A percentile compares a stretch with the other conserved stretches of the same genome.
Evolutionary conservation across 2,113 vertebrate genomes (phyloP).

Genomic region (Gulo gulo): DNA sequence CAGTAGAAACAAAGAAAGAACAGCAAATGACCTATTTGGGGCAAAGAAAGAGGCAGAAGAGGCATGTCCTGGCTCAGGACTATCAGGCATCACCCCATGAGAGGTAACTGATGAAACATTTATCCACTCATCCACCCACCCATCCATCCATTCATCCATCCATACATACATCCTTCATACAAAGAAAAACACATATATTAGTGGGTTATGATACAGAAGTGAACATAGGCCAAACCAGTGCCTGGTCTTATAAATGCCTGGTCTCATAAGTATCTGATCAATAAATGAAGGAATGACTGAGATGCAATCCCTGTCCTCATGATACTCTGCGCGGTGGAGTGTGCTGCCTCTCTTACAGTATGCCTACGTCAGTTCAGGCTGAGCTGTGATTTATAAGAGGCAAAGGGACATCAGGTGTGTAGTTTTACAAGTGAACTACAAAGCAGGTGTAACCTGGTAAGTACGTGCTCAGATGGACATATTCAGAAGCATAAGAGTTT

Average conservation of each 20-base stretch:
- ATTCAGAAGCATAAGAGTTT: not conserved
- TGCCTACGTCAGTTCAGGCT: not conserved
- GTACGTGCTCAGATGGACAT: not conserved
- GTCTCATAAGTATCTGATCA: not conserved
- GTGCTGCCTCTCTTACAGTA: not conserved
- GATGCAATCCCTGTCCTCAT: not conserved
- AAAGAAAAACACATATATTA: not conserved
- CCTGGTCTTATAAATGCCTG: not conserved
- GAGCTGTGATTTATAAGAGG: not conserved
- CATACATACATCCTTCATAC: not conserved
- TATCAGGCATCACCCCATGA: not conserved
- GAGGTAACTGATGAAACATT: not conserved
- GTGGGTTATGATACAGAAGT: not conserved
- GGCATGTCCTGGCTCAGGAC: not conserved
- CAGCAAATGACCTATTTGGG: not conserved
- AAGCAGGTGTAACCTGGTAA: not conserved
- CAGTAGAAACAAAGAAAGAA: not conserved
- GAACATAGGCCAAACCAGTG: not conserved
- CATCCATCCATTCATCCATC: not conserved
- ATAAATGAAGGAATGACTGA: not conserved
- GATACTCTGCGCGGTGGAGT: no score
- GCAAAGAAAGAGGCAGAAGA: not conserved
- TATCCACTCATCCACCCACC: not conserved
- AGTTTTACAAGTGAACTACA: not conserved
- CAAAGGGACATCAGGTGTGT: not conserved